phyloP scores from a whole-genome alignment of 1,140 invertebrate species.

The Drosophila ironensis region DNA sequence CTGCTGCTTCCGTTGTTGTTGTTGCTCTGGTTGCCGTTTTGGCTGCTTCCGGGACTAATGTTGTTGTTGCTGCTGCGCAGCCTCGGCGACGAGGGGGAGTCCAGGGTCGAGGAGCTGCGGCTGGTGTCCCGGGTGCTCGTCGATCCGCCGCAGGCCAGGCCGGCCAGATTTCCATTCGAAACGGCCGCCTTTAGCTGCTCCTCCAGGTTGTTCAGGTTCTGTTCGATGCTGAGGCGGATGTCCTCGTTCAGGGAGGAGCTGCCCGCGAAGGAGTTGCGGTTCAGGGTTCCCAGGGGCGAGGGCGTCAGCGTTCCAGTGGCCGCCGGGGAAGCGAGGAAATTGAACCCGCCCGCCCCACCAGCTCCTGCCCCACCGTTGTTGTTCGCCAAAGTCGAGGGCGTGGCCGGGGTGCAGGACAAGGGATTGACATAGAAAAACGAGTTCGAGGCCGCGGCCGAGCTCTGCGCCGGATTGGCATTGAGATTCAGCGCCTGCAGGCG shows the following conservation, averaged over 20 bases:
- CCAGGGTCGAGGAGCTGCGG: constrained; percentile 70
- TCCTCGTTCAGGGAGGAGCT: constrained; percentile 66
- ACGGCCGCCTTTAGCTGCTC: constrained; percentile 85
- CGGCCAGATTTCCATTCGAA: constrained; percentile 72
- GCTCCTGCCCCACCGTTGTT: constrained; percentile 51
- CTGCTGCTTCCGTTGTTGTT: constrained; percentile 43
- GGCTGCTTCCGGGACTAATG: constrained; percentile 51
- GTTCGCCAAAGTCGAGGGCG: constrained; percentile 29
- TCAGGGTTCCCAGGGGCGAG: constrained; percentile 71
- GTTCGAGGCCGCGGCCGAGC: constrained; percentile 48
- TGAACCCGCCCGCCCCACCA: constrained; percentile 54
- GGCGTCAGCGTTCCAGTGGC: constrained; percentile 60
- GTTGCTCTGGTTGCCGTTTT: constrained; percentile 31
- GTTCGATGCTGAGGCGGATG: constrained; percentile 71
- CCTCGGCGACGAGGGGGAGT: constrained; percentile 69
- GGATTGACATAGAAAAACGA: constrained; percentile 81
- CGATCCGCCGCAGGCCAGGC: constrained; percentile 62
- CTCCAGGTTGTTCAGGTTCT: constrained; percentile 76
- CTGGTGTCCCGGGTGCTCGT: constrained; percentile 66
- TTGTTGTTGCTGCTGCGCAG: constrained; percentile 60
- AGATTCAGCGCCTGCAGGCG: constrained; percentile 83
- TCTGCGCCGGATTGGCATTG: constrained; percentile 52
- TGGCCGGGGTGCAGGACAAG: constrained; percentile 69
- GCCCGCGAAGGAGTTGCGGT: constrained; percentile 74
- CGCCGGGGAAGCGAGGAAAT: constrained; percentile 63